Evolutionary conservation across 2,888 invertebrate species (phyloP).

Genomic region (Ectropis crepuscularia): DNA sequence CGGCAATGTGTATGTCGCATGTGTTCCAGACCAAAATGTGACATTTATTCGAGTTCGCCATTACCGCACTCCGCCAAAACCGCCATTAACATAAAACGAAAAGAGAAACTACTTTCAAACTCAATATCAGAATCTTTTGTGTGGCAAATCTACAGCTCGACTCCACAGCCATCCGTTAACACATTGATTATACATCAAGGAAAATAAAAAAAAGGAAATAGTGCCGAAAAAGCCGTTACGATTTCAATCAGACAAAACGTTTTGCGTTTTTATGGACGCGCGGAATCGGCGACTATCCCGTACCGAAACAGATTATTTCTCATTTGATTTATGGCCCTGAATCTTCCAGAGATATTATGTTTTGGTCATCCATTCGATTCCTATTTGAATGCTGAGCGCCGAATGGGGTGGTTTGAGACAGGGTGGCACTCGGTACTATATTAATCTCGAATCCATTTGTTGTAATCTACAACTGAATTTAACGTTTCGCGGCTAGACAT

Average conservation of each 20-base stretch:
- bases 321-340: constrained; percentile 85
- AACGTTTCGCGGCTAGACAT: constrained; percentile 57
- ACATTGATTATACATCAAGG: constrained; percentile 85
- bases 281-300: constrained; percentile 81
- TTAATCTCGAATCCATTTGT: constrained; percentile 85
- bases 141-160: constrained; percentile 79
- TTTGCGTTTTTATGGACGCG: constrained; percentile 83
- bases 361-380: constrained; percentile 85
- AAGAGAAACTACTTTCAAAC: constrained; percentile 82
- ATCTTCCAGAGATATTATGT: constrained; percentile 85
- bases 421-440: constrained; percentile 83
- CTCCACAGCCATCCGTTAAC: constrained; percentile 82
- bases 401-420: constrained; percentile 81
- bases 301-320: constrained; percentile 85
- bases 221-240: constrained; percentile 76
- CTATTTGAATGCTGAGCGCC: constrained; percentile 84
- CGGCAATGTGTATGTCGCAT: constrained; percentile 56
- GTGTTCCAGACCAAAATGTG: constrained; percentile 63
- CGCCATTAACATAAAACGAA: constrained; percentile 81
- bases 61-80: constrained; percentile 74
- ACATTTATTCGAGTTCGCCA: constrained; percentile 75
- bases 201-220: constrained; percentile 81
- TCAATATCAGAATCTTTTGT: constrained; percentile 84
- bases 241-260: constrained; percentile 85
- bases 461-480: constrained; percentile 78